phyloP scores from a whole-genome alignment of 2,888 invertebrate genomes.

The Dolichopus griseipennis region DNA sequence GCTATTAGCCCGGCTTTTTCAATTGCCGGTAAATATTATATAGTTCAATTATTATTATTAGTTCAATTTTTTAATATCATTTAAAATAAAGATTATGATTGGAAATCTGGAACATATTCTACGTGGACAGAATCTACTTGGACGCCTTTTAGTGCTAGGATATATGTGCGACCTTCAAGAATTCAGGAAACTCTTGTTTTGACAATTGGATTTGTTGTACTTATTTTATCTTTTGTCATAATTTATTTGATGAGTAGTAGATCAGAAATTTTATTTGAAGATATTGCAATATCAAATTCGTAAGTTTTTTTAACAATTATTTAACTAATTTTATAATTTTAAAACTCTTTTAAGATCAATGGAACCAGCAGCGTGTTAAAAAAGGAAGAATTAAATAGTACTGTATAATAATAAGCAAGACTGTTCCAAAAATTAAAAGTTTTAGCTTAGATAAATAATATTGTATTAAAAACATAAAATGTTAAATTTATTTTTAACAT shows the following conservation, averaged over 20 bases:
- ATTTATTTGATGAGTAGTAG: constrained; percentile 40
- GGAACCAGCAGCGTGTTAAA: constrained; percentile 37
- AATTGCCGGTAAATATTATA: constrained; percentile 49
- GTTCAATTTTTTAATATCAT: constrained; percentile 23
- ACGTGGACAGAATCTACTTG: constrained; percentile 88
- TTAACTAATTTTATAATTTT: constrained; percentile 12
- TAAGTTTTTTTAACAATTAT: constrained; percentile 29
- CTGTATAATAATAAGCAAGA: background rate
- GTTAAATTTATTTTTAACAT: background rate
- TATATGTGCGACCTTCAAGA: constrained; percentile 62
- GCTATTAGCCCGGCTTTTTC: constrained; percentile 79
- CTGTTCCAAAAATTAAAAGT: background rate
- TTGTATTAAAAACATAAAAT: too few species aligned
- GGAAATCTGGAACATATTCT: constrained; percentile 66
- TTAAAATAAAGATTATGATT: constrained; percentile 60
- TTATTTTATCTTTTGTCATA: constrained; percentile 39
- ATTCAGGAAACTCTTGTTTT: constrained; percentile 38
- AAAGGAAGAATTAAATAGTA: background rate
- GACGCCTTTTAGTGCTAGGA: constrained; percentile 60
- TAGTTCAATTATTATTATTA: constrained; percentile 7
- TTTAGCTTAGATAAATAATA: too few species aligned
- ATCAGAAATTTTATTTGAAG: constrained; percentile 40
- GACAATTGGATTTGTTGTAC: constrained; percentile 37
- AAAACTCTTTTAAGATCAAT: constrained; percentile 31
- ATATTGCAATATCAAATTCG: constrained; percentile 36